Evolutionary conservation across 1,140 invertebrate genomes (phyloP).

Genomic region (Tyrophagus putrescentiae): DNA sequence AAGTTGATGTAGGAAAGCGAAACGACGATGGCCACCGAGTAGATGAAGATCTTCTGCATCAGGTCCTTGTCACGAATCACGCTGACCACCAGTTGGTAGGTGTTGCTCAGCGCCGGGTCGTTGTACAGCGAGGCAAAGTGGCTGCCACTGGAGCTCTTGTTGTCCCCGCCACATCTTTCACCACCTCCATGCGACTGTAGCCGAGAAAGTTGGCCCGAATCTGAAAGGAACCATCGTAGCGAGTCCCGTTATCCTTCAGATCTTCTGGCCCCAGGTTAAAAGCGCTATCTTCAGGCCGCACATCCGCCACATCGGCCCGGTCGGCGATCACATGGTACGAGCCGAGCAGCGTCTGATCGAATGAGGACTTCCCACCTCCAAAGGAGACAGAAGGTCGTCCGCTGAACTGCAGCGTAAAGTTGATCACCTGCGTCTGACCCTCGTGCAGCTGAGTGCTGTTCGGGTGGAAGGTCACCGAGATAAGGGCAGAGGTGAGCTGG

Average conservation of each 20-base stretch:
- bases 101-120: not conserved
- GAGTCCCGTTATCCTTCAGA: not conserved
- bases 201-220: constrained; percentile 48
- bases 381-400: not conserved
- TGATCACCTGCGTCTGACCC: constrained; percentile 10
- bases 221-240: constrained; percentile 32
- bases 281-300: constrained; percentile 8
- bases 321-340: constrained; percentile 16
- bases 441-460: constrained; percentile 18
- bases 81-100: constrained; percentile 9
- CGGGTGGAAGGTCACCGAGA: constrained; percentile 23
- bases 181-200: constrained; percentile 34
- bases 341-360: not conserved
- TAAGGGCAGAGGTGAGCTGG: constrained; percentile 24
- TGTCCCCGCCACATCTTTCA: constrained; percentile 2
- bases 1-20: constrained; percentile 79
- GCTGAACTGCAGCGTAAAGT: constrained; percentile 20
- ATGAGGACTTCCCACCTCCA: too few species aligned
- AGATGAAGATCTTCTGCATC: constrained; percentile 47
- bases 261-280: not conserved
- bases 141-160: not conserved
- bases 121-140: constrained; percentile 9
- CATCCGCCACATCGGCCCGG: constrained; percentile 18
- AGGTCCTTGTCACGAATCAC: constrained; percentile 20
- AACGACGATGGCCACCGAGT: constrained; percentile 58